Evolutionary conservation across 2,113 vertebrate species (phyloP).

Genomic region (Tragelaphus buxtoni): DNA sequence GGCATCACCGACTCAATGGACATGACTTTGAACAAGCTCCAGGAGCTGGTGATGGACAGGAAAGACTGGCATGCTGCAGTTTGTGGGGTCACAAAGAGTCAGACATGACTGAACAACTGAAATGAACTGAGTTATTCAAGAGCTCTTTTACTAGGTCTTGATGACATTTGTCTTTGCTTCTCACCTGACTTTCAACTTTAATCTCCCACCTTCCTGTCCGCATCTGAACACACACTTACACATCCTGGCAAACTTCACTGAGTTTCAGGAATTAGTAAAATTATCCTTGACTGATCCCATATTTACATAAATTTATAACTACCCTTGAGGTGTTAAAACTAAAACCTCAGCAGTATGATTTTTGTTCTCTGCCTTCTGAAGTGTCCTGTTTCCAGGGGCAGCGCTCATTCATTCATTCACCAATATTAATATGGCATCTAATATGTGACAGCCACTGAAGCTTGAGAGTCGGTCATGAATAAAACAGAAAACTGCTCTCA

Average conservation of each 20-base stretch:
- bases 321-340: neutral
- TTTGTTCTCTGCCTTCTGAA: neutral
- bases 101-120: neutral
- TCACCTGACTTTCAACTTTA: neutral
- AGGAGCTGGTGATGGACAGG: neutral
- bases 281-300: neutral
- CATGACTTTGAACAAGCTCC: neutral
- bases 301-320: neutral
- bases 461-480: neutral
- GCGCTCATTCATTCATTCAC: neutral
- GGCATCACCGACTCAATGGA: neutral
- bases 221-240: neutral
- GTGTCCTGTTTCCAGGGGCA: neutral
- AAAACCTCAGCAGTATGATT: neutral
- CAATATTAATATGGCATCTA: neutral
- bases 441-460: neutral
- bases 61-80: neutral
- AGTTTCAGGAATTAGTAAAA: neutral
- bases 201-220: neutral
- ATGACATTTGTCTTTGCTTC: neutral
- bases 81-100: neutral
- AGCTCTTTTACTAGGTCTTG: neutral
- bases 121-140: neutral
- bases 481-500: neutral
- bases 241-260: neutral